Percentiles rank a stretch among this genome's conserved stretches.
phyloP scores from a whole-genome alignment of 35 echinoderm and acorn worm species.

The Eucidaris tribuloides region DNA sequence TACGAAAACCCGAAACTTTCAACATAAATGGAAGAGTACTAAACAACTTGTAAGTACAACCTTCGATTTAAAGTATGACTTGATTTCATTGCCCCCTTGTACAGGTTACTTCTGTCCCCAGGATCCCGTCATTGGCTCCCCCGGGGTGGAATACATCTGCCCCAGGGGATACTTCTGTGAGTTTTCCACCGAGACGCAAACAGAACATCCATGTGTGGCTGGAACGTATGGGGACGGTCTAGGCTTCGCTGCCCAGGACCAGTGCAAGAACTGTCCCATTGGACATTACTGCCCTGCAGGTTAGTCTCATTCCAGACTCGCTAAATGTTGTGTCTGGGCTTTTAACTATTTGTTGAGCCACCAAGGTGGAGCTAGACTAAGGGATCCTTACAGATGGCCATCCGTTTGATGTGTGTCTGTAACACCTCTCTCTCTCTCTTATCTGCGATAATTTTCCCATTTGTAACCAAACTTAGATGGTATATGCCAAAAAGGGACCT shows the following conservation, averaged over 20 bases:
- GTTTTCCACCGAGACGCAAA: slow-evolving; percentile 42
- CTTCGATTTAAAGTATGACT: no score
- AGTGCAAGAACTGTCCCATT: slow-evolving; percentile 73
- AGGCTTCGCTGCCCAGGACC: slow-evolving; percentile 31
- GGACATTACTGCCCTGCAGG: slow-evolving; percentile 87
- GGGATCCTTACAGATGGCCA: no score
- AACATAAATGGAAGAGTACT: no score
- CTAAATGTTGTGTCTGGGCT: neutral
- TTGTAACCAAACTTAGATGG: no score
- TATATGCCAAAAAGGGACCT: no score
- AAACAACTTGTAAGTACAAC: no score
- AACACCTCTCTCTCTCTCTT: no score
- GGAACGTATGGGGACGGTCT: slow-evolving; percentile 69
- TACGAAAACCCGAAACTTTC: no score
- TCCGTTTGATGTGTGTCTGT: no score
- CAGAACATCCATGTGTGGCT: slow-evolving; percentile 58
- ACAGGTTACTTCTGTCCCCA: slow-evolving; percentile 89
- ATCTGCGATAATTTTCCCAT: no score
- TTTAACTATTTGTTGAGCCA: neutral
- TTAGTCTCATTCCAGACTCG: neutral
- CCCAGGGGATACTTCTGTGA: slow-evolving; percentile 84
- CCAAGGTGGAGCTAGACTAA: no score
- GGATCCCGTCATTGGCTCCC: slow-evolving; percentile 70
- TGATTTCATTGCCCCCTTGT: neutral
- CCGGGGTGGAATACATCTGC: slow-evolving; percentile 74